Base-by-base conservation (phyloP, 2,113 vertebrate genomes). In the Muntiacus muntjak region DNA sequence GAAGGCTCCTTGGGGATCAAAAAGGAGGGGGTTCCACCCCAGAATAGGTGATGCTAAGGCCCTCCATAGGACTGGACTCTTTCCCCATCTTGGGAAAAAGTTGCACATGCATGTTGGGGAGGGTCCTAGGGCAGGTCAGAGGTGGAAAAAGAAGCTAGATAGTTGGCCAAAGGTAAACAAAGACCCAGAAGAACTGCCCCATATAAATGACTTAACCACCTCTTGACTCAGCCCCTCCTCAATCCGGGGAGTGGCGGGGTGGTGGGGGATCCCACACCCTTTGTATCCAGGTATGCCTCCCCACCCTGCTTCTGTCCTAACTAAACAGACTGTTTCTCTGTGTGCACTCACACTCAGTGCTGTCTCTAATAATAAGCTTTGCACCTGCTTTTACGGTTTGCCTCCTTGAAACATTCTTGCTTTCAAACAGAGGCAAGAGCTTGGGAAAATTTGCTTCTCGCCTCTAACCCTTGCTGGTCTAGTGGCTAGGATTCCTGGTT, bases 181-280 rank as follows among this genome's bases (percentile, higher is more conserved):
- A 71, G 67, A 71, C 67, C 19, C n/a, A 40, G 67, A 71, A 71
- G n/a, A 40, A 23, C 10, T 12, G 67, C 67, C 19, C 9, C n/a
- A 40, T 23, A 12, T 71, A 71, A 71, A 71, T 40, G 67, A 23
- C 67, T 71, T 71, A 71, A 71, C 19, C 5, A 23, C 19, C 23
- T 76, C 12, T 76, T 76, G 36, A 25, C 36, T 25, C 36, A 43
- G 71, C 71, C 71, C 71, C 11, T 43, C 71, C 36, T 76, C 36
- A 25, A 0, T 40, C 36, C 1, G 6, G 71, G 17, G 9, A 4
- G 33, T 36, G 8, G 33, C 0, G 9, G 17, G 19, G 12, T 50
- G 47, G 47, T 50, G 12, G n/a, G 64, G 19, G 0, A 71, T 40
- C n/a, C n/a, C 67, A 23, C 67, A 40, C 67, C n/a, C 10, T 40